These are phyloP conservation scores for Malacoraja senta DNA, from an alignment of 2,797 vertebrate species.

Conservation along the genomic window DNA sequence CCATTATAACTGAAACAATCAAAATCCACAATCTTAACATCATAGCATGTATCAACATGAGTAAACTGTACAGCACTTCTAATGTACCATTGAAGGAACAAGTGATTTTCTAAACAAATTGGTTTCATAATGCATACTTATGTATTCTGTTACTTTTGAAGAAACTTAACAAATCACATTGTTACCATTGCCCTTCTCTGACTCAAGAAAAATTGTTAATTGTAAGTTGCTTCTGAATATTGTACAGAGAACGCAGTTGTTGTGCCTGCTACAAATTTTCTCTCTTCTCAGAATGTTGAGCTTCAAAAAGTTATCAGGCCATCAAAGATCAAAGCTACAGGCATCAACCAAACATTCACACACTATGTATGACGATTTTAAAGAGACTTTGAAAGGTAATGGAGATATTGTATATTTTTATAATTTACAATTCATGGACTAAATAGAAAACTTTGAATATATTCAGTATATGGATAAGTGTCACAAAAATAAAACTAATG, in stretches of 20 bases:
- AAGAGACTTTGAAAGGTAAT: conserved; percentile 21
- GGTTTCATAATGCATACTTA: too few relatives aligned
- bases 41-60: too few relatives aligned
- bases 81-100: too few relatives aligned
- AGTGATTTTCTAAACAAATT: too few relatives aligned
- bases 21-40: too few relatives aligned
- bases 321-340: too few relatives aligned
- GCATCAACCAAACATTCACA: too few relatives aligned
- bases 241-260: background rate
- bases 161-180: background rate
- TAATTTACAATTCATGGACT: background rate
- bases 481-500: background rate
- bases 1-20: too few relatives aligned
- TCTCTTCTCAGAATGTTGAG: background rate
- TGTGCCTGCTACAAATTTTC: background rate
- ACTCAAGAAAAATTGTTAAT: background rate
- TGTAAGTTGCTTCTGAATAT: background rate
- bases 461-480: background rate
- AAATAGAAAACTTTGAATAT: background rate
- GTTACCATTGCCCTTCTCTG: background rate
- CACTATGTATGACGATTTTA: background rate
- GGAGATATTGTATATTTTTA: background rate
- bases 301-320: background rate
- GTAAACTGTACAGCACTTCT: too few relatives aligned
- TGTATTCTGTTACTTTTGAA: background rate